Percentiles rank a stretch among this genome's conserved stretches.
Evolutionary conservation across 2,888 invertebrate genomes (phyloP).

Genomic region (Masnerella sp.): DNA sequence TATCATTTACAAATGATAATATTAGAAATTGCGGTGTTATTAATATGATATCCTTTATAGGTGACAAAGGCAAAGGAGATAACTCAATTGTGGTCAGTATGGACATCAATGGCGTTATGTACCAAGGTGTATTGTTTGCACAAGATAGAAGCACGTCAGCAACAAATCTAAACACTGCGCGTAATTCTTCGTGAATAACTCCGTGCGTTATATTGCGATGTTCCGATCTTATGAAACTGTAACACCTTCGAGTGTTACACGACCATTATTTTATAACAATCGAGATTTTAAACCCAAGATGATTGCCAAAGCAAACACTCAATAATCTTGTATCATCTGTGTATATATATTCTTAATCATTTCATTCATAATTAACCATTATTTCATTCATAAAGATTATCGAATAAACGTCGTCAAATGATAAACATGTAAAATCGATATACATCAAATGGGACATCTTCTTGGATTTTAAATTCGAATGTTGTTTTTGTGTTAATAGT

Average conservation of each 20-base stretch:
- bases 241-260: slow-evolving; percentile 31
- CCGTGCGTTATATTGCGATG: too few relatives aligned
- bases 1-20: too few relatives aligned
- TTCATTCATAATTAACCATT: too few relatives aligned
- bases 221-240: slow-evolving; percentile 15
- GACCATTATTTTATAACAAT: slow-evolving; percentile 3
- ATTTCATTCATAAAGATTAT: too few relatives aligned
- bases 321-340: too few relatives aligned
- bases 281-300: slow-evolving; percentile 5
- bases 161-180: slow-evolving; percentile 66
- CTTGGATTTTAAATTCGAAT: too few relatives aligned
- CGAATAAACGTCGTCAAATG: too few relatives aligned
- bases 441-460: slow-evolving; percentile 12
- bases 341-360: too few relatives aligned
- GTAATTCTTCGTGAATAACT: slow-evolving; percentile 70
- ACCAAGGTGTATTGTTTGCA: slow-evolving; percentile 95
- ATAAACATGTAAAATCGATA: slow-evolving; percentile 1
- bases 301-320: neutral
- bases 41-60: too few relatives aligned
- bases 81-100: slow-evolving; percentile 95
- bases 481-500: slow-evolving; percentile 26
- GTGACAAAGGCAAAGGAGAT: slow-evolving; percentile 89
- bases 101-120: slow-evolving; percentile 96
- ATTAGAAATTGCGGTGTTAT: too few relatives aligned
- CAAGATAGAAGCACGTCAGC: slow-evolving; percentile 69